These are phyloP conservation scores for Ispidina lecontei DNA, from an alignment of 2,797 vertebrate genomes.

Conservation along the genomic window DNA sequence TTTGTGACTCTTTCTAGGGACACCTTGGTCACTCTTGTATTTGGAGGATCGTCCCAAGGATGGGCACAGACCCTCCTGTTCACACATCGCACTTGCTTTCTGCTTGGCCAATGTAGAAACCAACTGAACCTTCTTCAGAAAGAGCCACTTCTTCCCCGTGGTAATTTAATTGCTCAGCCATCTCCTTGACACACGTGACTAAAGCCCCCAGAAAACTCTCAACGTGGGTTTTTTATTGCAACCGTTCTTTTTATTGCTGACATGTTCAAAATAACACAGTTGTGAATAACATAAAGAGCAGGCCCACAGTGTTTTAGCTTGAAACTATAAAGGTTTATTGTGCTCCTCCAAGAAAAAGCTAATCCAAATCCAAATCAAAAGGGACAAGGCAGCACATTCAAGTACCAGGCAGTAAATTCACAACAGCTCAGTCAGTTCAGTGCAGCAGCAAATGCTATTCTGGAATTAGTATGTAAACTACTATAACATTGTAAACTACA, in stretches of 20 bases:
- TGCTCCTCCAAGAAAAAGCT: constrained; percentile 23
- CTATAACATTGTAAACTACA: neutral
- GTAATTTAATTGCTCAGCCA: neutral
- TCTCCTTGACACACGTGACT: constrained; percentile 21
- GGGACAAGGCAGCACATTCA: constrained; percentile 40
- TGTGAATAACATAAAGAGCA: constrained; percentile 8
- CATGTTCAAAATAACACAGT: neutral
- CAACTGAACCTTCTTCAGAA: neutral
- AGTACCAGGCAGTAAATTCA: constrained; percentile 1
- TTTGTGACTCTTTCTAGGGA: neutral
- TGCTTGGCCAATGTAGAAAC: neutral
- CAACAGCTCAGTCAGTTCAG: neutral
- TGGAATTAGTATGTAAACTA: neutral
- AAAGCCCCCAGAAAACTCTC: neutral
- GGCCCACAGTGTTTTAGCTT: constrained; percentile 17
- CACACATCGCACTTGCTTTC: neutral
- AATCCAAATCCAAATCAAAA: constrained; percentile 30
- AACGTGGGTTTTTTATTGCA: neutral
- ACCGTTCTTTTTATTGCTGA: neutral
- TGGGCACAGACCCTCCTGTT: neutral
- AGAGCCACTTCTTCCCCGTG: neutral
- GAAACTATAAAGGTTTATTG: constrained; percentile 23
- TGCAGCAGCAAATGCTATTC: neutral
- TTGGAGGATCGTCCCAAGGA: neutral
- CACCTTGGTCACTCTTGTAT: neutral